These are phyloP conservation scores for Etheostoma nigrum DNA, from an alignment of 2,797 vertebrate species.

Conservation along the genomic window DNA sequence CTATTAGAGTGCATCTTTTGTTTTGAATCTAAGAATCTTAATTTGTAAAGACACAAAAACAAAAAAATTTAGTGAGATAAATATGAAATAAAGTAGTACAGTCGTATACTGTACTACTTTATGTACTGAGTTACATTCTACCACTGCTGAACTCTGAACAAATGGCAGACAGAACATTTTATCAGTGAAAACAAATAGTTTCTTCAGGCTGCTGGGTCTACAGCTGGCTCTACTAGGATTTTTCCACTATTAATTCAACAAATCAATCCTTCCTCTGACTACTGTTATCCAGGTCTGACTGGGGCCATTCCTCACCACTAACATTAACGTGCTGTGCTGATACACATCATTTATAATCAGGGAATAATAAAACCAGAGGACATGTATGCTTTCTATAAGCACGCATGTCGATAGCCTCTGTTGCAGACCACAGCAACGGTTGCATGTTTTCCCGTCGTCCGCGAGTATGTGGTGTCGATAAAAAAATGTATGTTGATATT, in stretches of 20 bases:
- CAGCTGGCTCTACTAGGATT: constrained; percentile 34
- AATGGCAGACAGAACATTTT: not conserved
- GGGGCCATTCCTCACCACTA: constrained; percentile 61
- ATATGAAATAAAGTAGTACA: not conserved
- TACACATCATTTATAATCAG: constrained; percentile 22
- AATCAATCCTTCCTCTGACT: constrained; percentile 66
- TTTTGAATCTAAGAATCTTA: not conserved
- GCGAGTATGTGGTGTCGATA: too few species aligned
- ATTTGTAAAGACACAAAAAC: not conserved
- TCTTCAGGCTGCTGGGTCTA: constrained; percentile 6
- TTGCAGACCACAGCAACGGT: too few species aligned
- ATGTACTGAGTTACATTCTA: not conserved
- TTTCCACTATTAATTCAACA: constrained; percentile 53
- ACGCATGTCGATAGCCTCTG: too few species aligned
- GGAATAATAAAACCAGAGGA: constrained; percentile 15
- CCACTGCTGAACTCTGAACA: not conserved
- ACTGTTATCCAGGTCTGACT: constrained; percentile 64
- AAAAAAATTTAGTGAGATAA: not conserved
- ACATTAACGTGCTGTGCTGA: constrained; percentile 62
- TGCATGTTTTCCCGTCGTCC: too few species aligned
- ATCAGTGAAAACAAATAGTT: constrained; percentile 30
- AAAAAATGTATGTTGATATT: too few species aligned
- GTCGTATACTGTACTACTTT: too few species aligned
- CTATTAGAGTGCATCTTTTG: not conserved
- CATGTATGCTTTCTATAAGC: not conserved